phyloP scores from a whole-genome alignment of 92 coral and sea anemone species.

The Hydrozoanthus gracilis region DNA sequence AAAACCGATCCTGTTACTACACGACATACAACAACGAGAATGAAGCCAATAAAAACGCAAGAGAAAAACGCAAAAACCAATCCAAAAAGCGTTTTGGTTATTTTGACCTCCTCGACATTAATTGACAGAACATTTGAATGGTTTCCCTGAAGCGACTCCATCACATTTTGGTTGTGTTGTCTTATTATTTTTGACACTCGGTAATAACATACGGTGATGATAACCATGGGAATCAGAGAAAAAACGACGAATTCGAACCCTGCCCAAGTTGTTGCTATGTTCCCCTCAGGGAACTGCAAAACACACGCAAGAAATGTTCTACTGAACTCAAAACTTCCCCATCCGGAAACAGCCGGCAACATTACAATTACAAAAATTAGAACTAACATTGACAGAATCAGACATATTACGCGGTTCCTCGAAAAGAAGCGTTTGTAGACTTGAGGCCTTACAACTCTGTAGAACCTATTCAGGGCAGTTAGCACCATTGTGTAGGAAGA shows the following conservation, averaged over 20 bases:
- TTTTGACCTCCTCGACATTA: conserved; percentile 12
- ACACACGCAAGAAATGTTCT: neutral
- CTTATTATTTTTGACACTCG: neutral
- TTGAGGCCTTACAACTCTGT: conserved; percentile 18
- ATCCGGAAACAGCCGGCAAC: neutral
- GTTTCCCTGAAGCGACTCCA: conserved; percentile 3
- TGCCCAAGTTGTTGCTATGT: neutral
- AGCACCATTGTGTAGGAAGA: conserved; percentile 41
- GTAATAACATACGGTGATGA: neutral
- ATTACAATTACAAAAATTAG: neutral
- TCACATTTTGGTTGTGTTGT: neutral
- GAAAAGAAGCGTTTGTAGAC: conserved; percentile 16
- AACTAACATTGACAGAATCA: conserved; percentile 6
- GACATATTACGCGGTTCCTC: conserved; percentile 10
- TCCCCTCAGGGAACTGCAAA: neutral
- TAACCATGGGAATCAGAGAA: neutral
- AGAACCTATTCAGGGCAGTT: conserved; percentile 26
- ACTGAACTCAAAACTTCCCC: conserved; percentile 3
- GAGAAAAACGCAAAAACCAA: conserved; percentile 29
- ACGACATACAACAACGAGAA: conserved; percentile 28
- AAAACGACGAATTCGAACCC: conserved; percentile 2
- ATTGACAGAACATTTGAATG: conserved; percentile 7
- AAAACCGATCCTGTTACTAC: conserved; percentile 22
- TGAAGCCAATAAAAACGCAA: neutral
- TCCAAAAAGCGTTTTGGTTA: conserved; percentile 20